phyloP scores from a whole-genome alignment of 1,140 invertebrate genomes.

The Pogonomyrmex barbatus region DNA sequence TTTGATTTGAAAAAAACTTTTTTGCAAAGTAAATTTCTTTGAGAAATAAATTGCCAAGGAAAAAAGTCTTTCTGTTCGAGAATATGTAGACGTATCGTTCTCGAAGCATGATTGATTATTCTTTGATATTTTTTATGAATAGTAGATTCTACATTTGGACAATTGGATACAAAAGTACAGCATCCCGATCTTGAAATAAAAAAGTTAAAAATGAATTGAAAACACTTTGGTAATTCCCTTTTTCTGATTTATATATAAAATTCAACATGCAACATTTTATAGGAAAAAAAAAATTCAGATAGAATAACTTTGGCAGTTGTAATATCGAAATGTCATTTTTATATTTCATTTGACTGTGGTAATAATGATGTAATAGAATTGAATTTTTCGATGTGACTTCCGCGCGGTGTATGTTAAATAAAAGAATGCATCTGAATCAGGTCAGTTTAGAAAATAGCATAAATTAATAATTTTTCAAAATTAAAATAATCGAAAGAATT shows the following conservation, averaged over 20 bases:
- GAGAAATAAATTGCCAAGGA: neutral
- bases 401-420: neutral
- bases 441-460: neutral
- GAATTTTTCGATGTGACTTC: neutral
- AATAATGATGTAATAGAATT: neutral
- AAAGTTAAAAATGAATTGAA: neutral
- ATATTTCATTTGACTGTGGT: neutral
- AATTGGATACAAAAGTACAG: neutral
- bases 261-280: neutral
- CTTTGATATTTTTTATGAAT: neutral
- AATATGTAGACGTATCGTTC: neutral
- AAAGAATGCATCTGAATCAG: neutral
- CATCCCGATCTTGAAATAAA: neutral
- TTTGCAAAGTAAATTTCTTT: neutral
- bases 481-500: neutral
- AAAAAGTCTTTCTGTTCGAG: neutral
- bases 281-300: neutral
- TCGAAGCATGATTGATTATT: neutral
- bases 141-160: neutral
- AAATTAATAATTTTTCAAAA: neutral
- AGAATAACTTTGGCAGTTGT: neutral
- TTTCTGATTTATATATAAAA: neutral
- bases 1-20: neutral
- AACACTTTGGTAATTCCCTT: neutral
- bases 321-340: constrained; percentile 2